Conservation (phyloP, 2,113 vertebrate species). For the Peromyscus californicus region DNA sequence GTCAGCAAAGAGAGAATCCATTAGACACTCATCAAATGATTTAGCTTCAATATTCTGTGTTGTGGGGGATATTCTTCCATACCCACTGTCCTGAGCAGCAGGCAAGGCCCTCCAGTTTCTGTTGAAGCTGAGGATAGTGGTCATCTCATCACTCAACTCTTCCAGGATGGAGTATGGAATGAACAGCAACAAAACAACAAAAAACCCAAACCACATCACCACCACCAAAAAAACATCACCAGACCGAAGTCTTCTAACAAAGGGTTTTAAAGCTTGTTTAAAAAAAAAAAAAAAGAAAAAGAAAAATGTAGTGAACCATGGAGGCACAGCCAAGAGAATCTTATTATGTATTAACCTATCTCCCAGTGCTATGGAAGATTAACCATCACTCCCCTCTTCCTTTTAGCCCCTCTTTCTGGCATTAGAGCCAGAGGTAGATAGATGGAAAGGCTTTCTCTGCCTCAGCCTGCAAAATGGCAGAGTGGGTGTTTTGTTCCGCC, state of each 20-base stretch:
- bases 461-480: not conserved
- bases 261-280: not conserved
- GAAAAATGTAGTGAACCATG: not conserved
- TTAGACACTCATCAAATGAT: not conserved
- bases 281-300: constrained; percentile 43
- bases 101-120: not conserved
- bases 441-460: not conserved
- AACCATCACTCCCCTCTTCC: not conserved
- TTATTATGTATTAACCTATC: not conserved
- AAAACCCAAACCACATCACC: not conserved
- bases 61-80: not conserved
- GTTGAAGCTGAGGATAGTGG: not conserved
- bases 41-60: not conserved
- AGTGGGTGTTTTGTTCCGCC: not conserved
- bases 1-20: not conserved
- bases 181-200: not conserved
- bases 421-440: not conserved
- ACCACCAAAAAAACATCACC: not conserved
- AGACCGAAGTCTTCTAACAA: not conserved
- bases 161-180: not conserved
- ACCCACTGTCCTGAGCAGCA: not conserved
- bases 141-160: not conserved
- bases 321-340: not conserved
- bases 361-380: not conserved
- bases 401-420: not conserved